These are phyloP conservation scores for Adoxophyes honmai DNA, from an alignment of 1,140 invertebrate species.

Conservation along the genomic window DNA sequence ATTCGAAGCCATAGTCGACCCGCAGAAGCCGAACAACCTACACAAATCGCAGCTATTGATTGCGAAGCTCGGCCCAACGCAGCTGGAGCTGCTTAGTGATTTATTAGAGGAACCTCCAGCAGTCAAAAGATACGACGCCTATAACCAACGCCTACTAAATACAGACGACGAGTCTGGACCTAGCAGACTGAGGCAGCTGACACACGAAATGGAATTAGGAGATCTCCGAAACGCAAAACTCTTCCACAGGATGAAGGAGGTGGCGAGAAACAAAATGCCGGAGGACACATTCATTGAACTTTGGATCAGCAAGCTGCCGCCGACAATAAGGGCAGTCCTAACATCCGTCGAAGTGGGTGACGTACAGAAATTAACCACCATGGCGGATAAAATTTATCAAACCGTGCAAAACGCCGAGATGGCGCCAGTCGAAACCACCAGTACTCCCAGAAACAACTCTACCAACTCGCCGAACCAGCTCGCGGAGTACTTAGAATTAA, in stretches of 20 bases:
- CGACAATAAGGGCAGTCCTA: too few species aligned
- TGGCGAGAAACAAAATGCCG: constrained; percentile 17
- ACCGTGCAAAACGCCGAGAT: too few species aligned
- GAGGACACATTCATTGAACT: constrained; percentile 19
- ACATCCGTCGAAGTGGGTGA: too few species aligned
- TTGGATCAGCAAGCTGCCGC: constrained; percentile 19
- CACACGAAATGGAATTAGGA: constrained; percentile 20
- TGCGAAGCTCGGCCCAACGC: not conserved
- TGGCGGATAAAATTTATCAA: too few species aligned
- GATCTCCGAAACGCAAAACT: constrained; percentile 22
- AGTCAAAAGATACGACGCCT: not conserved
- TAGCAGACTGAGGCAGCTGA: not conserved
- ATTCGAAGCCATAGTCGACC: not conserved
- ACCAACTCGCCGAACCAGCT: too few species aligned
- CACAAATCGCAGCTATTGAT: not conserved
- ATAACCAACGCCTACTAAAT: not conserved
- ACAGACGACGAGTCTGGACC: not conserved
- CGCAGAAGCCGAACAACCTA: not conserved
- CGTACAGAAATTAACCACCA: too few species aligned
- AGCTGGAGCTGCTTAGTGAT: not conserved
- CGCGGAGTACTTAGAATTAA: too few species aligned
- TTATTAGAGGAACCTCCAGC: not conserved
- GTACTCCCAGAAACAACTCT: too few species aligned
- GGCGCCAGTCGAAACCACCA: too few species aligned
- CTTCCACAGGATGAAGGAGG: constrained; percentile 20